Evolutionary conservation across 2,888 invertebrate genomes (phyloP), one percentile per base, ranked within the genome.

Genomic region (Cheilosia vulpina): DNA sequence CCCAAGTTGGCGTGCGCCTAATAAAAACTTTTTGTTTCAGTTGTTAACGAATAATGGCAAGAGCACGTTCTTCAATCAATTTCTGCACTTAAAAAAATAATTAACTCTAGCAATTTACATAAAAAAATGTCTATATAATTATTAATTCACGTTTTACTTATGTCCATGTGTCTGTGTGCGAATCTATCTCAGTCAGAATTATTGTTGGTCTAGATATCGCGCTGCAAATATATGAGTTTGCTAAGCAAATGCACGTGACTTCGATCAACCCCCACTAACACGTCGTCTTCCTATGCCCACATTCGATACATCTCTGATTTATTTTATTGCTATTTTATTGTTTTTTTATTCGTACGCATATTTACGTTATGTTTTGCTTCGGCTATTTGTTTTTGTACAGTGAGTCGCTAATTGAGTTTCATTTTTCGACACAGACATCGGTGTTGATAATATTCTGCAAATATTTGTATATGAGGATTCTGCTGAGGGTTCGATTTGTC

Each of bases 161-260:
- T 24, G 21, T 24, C 4, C 24, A 11, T 21, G 19, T 43, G 43
- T 43, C 13, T 34, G n/a, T 5, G 24, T 3, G 50, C 0, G 19
- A 21, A 21, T 21, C 27, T 27, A 27, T 1, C 27, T 27, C 9
- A 31, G 21, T 50, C 19, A 11, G 17, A 15, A 15, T 21, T 21
- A 21, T n/a, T 55, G 34, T 21, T 34, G 43, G 66, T 47, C 19
- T 57, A 45, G 53, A 53, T 66, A 66, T 13, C 41, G 47, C 17
- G 66, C 66, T 13, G 4, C 21, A 31, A 43, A 34, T 38, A 27
- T 63, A 43, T 55, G 58, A 68, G 13, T 73, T 62, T 45, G 55
- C 41, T 57, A 75, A 75, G 38, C 69, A 81, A 63, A 68, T 63
- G 69, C 81, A 81, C 81, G 81, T 81, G 81, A 81, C 81, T 81